Evolutionary conservation across 2,113 vertebrate species (phyloP).

Genomic region (Elephas maximus): DNA sequence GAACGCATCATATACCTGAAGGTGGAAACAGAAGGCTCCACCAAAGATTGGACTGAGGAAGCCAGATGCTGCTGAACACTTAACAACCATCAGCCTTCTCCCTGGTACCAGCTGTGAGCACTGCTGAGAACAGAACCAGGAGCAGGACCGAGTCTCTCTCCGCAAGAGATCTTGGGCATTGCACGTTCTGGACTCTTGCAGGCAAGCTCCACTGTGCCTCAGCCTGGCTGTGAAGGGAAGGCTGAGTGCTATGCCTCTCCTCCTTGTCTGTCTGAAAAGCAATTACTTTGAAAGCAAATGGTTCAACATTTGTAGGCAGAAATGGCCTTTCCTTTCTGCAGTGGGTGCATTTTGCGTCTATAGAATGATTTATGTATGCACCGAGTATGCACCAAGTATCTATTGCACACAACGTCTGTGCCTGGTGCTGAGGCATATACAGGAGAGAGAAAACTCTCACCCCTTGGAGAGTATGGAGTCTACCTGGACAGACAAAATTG

Average conservation of each 20-base stretch:
- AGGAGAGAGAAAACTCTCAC: neutral
- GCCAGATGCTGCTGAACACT: constrained; percentile 60
- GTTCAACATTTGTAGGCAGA: neutral
- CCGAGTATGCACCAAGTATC: accelerated
- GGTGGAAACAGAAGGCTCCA: constrained; percentile 80
- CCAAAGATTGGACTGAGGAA: constrained; percentile 70
- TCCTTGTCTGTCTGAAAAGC: neutral
- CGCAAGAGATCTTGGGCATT: neutral
- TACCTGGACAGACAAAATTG: no score
- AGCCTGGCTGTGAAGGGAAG: neutral
- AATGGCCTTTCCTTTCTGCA: accelerated
- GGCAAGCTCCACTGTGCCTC: neutral
- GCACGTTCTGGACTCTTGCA: neutral
- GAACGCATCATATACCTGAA: constrained; percentile 71
- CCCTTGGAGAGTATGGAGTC: neutral
- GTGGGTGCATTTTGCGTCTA: neutral
- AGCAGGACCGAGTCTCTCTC: constrained; percentile 12
- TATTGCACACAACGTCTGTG: neutral
- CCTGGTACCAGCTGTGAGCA: constrained; percentile 59
- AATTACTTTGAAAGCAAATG: neutral
- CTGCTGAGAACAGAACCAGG: constrained; percentile 76
- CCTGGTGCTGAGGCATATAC: neutral
- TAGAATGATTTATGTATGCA: neutral
- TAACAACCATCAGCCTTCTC: constrained; percentile 65
- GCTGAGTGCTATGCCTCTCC: neutral